phyloP scores from a whole-genome alignment of 1,140 invertebrate species.

The Ceratina australensis region DNA sequence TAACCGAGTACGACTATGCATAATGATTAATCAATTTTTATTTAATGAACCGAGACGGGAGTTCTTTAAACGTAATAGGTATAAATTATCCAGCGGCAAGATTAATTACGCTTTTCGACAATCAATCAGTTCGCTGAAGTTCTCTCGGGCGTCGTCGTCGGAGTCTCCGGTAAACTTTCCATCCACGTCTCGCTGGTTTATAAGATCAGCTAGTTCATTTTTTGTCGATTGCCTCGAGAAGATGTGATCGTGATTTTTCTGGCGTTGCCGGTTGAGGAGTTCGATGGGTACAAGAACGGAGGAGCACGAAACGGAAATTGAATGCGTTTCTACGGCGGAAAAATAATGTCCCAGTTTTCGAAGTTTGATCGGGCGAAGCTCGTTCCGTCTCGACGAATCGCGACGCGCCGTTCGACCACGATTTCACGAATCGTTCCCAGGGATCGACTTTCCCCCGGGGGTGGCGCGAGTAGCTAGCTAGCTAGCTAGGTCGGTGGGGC shows the following conservation, averaged over 20 bases:
- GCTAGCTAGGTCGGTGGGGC: too few species aligned
- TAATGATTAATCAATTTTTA: background rate
- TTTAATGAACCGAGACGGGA: background rate
- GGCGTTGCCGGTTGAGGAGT: background rate
- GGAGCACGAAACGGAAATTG: slow-evolving; percentile 70
- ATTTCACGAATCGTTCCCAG: slow-evolving; percentile 54
- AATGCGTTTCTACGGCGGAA: slow-evolving; percentile 69
- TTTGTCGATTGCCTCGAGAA: too few species aligned
- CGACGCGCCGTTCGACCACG: slow-evolving; percentile 39
- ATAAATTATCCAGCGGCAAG: background rate
- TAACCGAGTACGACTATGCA: background rate
- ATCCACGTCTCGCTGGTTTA: background rate
- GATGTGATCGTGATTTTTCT: background rate
- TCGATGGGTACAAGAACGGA: slow-evolving; percentile 36
- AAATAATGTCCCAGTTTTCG: slow-evolving; percentile 73
- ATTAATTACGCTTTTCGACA: background rate
- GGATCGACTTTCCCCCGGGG: slow-evolving; percentile 62
- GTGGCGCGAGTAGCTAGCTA: too few species aligned
- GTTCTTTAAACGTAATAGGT: background rate
- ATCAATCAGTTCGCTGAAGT: background rate
- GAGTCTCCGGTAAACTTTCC: too few species aligned
- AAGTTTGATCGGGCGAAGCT: slow-evolving; percentile 68
- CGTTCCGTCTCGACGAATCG: slow-evolving; percentile 55
- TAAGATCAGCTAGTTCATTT: background rate
- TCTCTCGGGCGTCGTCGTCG: too few species aligned